These are phyloP conservation scores for Hyperoplus immaculatus DNA, from an alignment of 2,797 vertebrate genomes.

Conservation along the genomic window DNA sequence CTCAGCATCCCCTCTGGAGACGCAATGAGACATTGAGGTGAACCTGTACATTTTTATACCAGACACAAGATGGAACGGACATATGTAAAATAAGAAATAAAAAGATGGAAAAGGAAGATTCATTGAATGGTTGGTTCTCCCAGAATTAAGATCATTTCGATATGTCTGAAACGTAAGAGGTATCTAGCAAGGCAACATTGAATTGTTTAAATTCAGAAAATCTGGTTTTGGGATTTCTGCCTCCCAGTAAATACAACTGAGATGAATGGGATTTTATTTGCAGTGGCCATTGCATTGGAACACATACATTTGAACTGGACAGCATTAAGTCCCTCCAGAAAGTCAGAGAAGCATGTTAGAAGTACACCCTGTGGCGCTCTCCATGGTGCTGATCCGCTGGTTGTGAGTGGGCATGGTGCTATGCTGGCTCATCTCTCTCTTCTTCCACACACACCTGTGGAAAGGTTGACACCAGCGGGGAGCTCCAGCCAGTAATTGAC, in stretches of 20 bases:
- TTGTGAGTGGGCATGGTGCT: neutral
- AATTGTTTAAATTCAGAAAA: neutral
- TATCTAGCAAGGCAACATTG: neutral
- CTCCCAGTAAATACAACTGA: neutral
- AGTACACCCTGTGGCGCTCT: slow-evolving; percentile 3
- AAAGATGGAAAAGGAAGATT: neutral
- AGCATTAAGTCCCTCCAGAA: slow-evolving; percentile 9
- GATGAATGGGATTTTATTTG: neutral
- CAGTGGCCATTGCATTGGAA: neutral
- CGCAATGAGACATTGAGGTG: neutral
- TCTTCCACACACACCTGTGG: neutral
- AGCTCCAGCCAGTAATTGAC: neutral
- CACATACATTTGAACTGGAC: neutral
- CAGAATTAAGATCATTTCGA: too few species aligned
- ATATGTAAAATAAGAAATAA: neutral
- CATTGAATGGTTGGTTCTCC: neutral
- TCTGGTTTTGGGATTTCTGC: neutral
- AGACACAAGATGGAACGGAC: neutral
- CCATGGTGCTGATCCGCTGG: slow-evolving; percentile 43
- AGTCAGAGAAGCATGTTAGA: neutral
- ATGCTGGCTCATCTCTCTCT: neutral
- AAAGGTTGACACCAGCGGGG: neutral
- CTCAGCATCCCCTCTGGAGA: neutral
- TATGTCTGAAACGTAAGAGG: too few species aligned
- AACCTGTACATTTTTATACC: neutral